These are phyloP conservation scores for Clitarchus hookeri DNA, from an alignment of 2,888 invertebrate species.

Conservation along the genomic window DNA sequence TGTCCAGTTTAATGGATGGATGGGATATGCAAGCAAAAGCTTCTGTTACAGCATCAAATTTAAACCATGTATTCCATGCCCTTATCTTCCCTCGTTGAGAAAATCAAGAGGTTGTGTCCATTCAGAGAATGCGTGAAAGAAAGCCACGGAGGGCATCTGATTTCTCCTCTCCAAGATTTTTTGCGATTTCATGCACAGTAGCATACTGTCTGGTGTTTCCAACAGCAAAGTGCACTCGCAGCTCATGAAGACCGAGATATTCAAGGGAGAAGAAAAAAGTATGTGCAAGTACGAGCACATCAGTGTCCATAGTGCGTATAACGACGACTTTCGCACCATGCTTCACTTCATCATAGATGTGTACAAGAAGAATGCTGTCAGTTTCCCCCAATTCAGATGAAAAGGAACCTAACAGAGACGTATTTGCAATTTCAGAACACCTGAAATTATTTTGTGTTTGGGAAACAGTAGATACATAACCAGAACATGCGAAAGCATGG, in stretches of 20 bases:
- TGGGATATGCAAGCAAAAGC: background rate
- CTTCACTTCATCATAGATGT: background rate
- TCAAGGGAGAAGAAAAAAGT: conserved; percentile 9
- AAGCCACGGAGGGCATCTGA: conserved; percentile 22
- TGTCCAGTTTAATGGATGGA: conserved; percentile 16
- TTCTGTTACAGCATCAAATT: background rate
- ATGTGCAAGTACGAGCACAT: conserved; percentile 20
- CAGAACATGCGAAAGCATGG: no score
- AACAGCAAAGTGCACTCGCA: conserved; percentile 22
- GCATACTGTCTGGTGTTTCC: conserved; percentile 17
- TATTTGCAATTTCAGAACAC: background rate
- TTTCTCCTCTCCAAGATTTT: background rate
- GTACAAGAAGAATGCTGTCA: background rate
- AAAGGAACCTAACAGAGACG: background rate
- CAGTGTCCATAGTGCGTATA: background rate
- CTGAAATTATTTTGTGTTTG: background rate
- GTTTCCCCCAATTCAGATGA: background rate
- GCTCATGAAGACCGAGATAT: background rate
- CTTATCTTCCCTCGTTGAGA: background rate
- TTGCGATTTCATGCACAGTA: conserved; percentile 24
- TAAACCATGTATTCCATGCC: background rate
- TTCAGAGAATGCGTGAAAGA: conserved; percentile 29
- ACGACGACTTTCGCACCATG: background rate
- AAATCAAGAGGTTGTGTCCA: conserved; percentile 30
- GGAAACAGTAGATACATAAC: background rate